These are phyloP conservation scores for Cordilura impudica DNA, from an alignment of 2,888 invertebrate species.

Conservation along the genomic window DNA sequence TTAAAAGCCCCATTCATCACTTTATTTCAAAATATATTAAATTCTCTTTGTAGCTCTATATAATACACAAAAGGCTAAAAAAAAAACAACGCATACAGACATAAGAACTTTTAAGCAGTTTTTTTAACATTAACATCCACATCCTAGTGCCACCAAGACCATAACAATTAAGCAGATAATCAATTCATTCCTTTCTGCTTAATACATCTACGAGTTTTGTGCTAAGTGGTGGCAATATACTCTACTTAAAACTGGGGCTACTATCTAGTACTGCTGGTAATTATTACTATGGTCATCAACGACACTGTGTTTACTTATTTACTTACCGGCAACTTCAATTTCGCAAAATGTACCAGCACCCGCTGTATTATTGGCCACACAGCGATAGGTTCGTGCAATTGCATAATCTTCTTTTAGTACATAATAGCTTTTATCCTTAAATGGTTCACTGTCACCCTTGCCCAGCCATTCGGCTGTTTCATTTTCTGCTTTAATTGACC, in stretches of 20 bases:
- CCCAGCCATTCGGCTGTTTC: slow-evolving; percentile 84
- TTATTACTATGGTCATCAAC: neutral
- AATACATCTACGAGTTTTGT: neutral
- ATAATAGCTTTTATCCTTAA: slow-evolving; percentile 79
- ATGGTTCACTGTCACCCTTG: slow-evolving; percentile 70
- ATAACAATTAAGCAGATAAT: slow-evolving; percentile 40
- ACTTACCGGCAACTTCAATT: slow-evolving; percentile 83
- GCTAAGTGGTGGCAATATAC: too few species aligned
- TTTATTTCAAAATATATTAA: slow-evolving; percentile 50
- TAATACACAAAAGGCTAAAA: neutral
- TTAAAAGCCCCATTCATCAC: slow-evolving; percentile 58
- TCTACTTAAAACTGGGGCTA: slow-evolving; percentile 1
- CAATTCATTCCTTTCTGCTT: slow-evolving; percentile 25
- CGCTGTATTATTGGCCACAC: slow-evolving; percentile 90
- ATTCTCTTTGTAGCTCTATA: slow-evolving; percentile 5
- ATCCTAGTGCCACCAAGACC: slow-evolving; percentile 5
- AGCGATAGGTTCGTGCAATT: slow-evolving; percentile 87
- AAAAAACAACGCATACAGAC: neutral
- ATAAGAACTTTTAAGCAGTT: slow-evolving; percentile 6
- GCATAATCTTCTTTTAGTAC: slow-evolving; percentile 81
- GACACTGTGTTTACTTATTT: slow-evolving; percentile 23
- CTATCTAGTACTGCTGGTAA: slow-evolving; percentile 12
- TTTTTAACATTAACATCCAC: slow-evolving; percentile 18
- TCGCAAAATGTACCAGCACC: slow-evolving; percentile 84
- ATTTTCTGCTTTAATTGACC: slow-evolving; percentile 91